Evolutionary conservation across 2,797 vertebrate species (phyloP).

Genomic region (Pseudotriccus pelzelni): DNA sequence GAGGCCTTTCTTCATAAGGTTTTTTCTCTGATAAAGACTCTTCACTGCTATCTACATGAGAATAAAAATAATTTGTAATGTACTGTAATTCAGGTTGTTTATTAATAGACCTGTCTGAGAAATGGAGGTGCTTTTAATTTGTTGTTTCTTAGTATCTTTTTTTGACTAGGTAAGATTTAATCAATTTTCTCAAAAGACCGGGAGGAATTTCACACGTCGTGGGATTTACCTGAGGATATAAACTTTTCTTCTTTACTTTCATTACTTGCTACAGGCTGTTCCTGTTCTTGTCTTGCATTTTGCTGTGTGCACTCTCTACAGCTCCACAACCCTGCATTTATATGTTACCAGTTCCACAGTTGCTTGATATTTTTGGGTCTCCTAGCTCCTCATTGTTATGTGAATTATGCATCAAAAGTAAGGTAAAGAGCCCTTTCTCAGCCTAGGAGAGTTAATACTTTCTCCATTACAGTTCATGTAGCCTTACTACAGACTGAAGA

Average conservation of each 20-base stretch:
- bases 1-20: not conserved
- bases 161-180: not conserved
- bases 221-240: not conserved
- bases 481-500: not conserved
- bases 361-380: not conserved
- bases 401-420: not conserved
- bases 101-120: not conserved
- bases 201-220: not conserved
- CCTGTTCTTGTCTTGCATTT: not conserved
- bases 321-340: not conserved
- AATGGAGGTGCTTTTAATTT: not conserved
- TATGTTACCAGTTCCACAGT: rapidly evolving
- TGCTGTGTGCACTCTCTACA: not conserved
- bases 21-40: not conserved
- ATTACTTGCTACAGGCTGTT: not conserved
- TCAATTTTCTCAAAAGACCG: not conserved
- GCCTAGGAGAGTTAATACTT: not conserved
- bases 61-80: not conserved
- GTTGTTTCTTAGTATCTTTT: not conserved
- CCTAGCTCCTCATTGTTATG: not conserved
- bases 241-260: not conserved
- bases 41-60: not conserved
- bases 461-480: not conserved
- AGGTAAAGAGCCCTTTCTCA: not conserved
- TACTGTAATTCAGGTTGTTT: not conserved